Evolutionary conservation across 1,140 invertebrate species (phyloP), one percentile per base, ranked within the genome.

Genomic region (Pseudomyrmex gracilis): DNA sequence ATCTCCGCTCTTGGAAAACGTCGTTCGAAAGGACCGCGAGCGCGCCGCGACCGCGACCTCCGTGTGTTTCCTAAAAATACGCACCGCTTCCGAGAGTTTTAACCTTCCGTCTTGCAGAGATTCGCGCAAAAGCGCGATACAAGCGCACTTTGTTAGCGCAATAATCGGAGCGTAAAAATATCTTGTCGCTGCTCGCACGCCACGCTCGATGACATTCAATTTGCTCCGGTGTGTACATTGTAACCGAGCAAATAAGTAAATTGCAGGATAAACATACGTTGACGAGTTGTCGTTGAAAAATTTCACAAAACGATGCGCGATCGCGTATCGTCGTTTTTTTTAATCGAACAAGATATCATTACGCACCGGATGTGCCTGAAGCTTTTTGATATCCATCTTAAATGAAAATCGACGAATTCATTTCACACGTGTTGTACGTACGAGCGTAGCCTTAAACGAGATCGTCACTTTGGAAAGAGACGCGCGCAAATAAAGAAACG

Each of bases 1-100:
- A 88, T 88, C 67, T 83, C 24, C 68, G 47, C 51, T 82, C 66
- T 77, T 49, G 74, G 58, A 43, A 66, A 10, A 73, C 61, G 55
- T 34, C 58, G 57, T 43, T n/a, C n/a, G 66, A 61, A 53, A 83
- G 70, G 73, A 58, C 66, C 43, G 57, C 45, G 20, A 51, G 24
- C 24, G 22, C 13, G 12, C 43, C 2, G 12, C n/a, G n/a, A n/a
- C 43, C 8, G 1, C 47, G 34, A 34, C 34, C 34, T 34, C 20
- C 10, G 47, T n/a, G n/a, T n/a, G n/a, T 34, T 34, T 34, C 34
- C 34, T 55, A 60, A 51, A 76, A 64, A 58, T 71, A 71, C 47
- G 22, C 49, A 5, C 5, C 4, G 73, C 63, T 61, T 70, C 63
- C n/a, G 17, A 68, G 61, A 58, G 43, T 15, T 49, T 34, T 5